Percentiles rank a stretch among this genome's conserved stretches.
Conservation (phyloP, 2,888 invertebrate species). For the Plebejus argus region DNA sequence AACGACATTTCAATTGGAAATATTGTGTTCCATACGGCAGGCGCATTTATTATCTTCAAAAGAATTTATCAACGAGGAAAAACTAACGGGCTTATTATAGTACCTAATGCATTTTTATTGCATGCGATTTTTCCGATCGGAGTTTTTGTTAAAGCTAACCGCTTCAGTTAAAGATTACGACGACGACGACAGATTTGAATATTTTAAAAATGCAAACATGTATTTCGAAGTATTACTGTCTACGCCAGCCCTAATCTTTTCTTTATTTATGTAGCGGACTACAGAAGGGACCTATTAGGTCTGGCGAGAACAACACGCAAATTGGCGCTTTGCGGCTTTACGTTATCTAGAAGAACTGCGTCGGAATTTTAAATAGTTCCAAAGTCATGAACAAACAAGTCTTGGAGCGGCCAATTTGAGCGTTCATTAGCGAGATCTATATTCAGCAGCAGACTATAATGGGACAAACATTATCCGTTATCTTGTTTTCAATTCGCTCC, state of each 20-base stretch:
- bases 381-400: conserved; percentile 18
- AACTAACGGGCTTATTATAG: not conserved
- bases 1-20: conserved; percentile 36
- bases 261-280: not conserved
- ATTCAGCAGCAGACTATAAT: conserved; percentile 18
- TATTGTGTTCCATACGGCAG: conserved; percentile 10
- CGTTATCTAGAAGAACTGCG: conserved; percentile 11
- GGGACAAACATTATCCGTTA: conserved; percentile 18
- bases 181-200: not conserved
- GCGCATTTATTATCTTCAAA: conserved; percentile 1
- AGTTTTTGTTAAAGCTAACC: not conserved
- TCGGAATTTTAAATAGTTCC: conserved; percentile 6
- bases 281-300: not conserved
- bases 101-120: conserved; percentile 2
- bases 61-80: conserved; percentile 11
- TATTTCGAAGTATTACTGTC: not conserved
- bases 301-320: not conserved
- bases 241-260: not conserved
- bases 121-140: conserved; percentile 1
- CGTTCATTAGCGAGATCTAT: conserved; percentile 21
- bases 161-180: not conserved
- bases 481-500: conserved; percentile 21
- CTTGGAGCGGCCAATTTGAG: not conserved
- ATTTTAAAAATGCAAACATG: not conserved
- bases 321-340: not conserved